Evolutionary conservation across 1,140 invertebrate genomes (phyloP).

Genomic region (Lepidurus apus): DNA sequence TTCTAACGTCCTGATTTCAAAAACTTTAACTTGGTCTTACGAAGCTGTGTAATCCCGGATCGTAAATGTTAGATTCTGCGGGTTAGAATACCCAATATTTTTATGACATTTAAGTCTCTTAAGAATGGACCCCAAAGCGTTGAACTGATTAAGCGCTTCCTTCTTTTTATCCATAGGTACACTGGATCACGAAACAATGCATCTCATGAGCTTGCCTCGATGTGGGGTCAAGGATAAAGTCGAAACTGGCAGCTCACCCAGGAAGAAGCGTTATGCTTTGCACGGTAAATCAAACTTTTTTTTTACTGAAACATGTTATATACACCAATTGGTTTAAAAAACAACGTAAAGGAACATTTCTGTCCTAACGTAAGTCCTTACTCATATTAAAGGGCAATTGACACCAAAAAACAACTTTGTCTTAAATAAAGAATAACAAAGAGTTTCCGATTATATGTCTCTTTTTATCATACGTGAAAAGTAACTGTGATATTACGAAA

Average conservation of each 20-base stretch:
- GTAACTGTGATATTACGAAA: too few relatives aligned
- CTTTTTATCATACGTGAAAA: too few relatives aligned
- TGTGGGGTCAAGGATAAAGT: conserved; percentile 83
- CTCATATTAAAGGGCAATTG: too few relatives aligned
- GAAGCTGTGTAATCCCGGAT: not conserved
- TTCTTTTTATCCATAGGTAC: conserved; percentile 54
- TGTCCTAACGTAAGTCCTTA: too few relatives aligned
- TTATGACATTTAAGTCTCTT: not conserved
- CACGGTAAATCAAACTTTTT: conserved; percentile 57
- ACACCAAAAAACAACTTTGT: too few relatives aligned
- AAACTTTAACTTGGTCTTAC: not conserved
- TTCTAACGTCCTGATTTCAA: not conserved
- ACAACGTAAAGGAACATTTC: not conserved
- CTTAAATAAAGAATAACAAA: too few relatives aligned
- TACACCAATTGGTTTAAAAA: not conserved
- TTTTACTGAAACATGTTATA: not conserved
- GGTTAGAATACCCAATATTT: not conserved
- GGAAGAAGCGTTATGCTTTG: conserved; percentile 73
- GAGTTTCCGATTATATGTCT: too few relatives aligned
- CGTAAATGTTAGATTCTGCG: not conserved
- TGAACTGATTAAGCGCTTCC: not conserved
- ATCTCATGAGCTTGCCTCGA: conserved; percentile 71
- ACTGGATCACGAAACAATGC: conserved; percentile 66
- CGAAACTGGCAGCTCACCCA: conserved; percentile 61
- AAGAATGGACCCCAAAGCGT: not conserved